Evolutionary conservation across 2,113 vertebrate species (phyloP).

Genomic region (Platysteira castanea): DNA sequence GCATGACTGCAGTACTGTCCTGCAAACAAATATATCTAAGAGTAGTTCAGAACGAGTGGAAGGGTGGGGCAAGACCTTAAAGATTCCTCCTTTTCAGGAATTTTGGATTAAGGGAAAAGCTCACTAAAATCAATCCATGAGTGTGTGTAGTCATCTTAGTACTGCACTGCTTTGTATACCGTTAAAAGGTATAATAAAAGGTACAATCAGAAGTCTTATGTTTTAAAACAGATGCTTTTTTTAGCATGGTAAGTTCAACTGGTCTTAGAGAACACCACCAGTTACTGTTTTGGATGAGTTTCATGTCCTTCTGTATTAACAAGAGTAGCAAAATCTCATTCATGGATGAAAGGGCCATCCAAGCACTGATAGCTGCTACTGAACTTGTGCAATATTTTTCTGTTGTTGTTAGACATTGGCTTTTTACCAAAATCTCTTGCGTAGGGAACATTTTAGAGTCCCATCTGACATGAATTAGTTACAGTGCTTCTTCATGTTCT

Average conservation of each 20-base stretch:
- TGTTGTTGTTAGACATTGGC: background rate
- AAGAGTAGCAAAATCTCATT: background rate
- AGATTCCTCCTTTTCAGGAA: background rate
- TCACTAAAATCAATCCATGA: background rate
- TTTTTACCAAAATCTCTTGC: background rate
- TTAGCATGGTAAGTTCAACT: background rate
- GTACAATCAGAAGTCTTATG: background rate
- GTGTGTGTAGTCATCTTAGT: background rate
- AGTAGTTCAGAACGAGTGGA: background rate
- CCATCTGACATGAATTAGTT: background rate
- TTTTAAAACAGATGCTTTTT: background rate
- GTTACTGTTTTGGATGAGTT: background rate
- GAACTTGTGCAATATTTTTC: background rate
- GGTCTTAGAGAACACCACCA: background rate
- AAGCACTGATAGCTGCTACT: background rate
- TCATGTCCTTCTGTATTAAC: background rate
- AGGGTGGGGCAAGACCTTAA: background rate
- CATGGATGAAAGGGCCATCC: background rate
- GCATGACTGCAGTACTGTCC: background rate
- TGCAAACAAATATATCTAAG: background rate
- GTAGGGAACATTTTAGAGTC: background rate
- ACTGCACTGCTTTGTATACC: background rate
- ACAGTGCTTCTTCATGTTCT: background rate
- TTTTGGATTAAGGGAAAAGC: background rate
- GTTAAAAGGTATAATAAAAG: background rate